Percentiles rank a stretch among this genome's conserved stretches.
phyloP scores from a whole-genome alignment of 2,888 invertebrate species.

The Adineta ricciae region DNA sequence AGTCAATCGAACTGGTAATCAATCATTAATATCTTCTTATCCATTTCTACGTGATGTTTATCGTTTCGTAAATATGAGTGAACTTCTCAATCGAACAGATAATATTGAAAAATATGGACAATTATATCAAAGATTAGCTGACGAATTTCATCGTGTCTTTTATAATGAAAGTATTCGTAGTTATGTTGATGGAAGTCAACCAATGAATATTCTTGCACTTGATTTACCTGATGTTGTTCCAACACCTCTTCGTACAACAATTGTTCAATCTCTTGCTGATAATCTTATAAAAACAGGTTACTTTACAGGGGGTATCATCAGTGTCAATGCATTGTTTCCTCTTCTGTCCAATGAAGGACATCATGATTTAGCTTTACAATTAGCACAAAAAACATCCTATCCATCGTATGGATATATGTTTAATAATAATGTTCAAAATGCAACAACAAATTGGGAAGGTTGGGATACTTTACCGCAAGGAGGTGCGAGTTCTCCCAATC shows the following conservation, averaged over 20 bases:
- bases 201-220: background rate
- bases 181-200: background rate
- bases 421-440: background rate
- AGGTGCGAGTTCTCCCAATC: background rate
- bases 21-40: background rate
- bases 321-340: background rate
- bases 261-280: background rate
- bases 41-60: background rate
- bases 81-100: background rate
- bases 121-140: background rate
- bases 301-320: background rate
- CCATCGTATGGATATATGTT: background rate
- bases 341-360: background rate
- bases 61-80: background rate
- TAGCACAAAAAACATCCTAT: background rate
- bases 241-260: background rate
- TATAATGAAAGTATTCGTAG: background rate
- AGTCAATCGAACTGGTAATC: background rate
- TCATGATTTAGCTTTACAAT: background rate
- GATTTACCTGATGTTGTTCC: background rate
- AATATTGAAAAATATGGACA: background rate
- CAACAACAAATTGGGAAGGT: background rate
- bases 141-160: background rate
- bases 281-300: background rate
- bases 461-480: background rate